These are phyloP conservation scores for Chrysochloris asiatica DNA, from an alignment of 2,113 vertebrate genomes.

Conservation along the genomic window DNA sequence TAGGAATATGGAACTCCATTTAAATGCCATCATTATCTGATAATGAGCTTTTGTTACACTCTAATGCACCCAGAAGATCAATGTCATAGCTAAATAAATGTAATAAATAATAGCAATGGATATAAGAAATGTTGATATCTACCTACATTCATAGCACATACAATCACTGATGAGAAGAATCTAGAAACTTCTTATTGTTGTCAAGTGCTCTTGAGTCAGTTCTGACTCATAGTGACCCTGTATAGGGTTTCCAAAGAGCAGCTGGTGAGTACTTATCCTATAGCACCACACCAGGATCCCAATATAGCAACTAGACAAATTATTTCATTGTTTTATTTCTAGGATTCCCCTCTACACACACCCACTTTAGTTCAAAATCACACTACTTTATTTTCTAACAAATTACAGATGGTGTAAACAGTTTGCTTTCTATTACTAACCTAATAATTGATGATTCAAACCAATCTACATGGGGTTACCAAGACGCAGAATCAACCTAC, in stretches of 20 bases:
- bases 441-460: background rate
- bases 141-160: background rate
- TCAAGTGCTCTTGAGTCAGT: no score
- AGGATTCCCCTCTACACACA: background rate
- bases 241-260: no score
- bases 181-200: no score
- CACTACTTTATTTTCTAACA: constrained; percentile 1
- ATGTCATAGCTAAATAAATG: background rate
- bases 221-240: no score
- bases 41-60: constrained; percentile 4
- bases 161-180: background rate
- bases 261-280: no score
- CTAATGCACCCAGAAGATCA: constrained; percentile 41
- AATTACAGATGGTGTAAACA: background rate
- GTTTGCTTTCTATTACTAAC: background rate
- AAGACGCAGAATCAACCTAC: background rate
- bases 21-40: constrained; percentile 47
- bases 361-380: background rate
- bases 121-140: background rate
- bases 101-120: background rate
- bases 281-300: no score
- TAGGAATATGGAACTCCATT: constrained; percentile 5
- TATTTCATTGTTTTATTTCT: background rate
- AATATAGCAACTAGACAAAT: no score
- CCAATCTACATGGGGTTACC: background rate